phyloP scores from a whole-genome alignment of 2,888 invertebrate species.

The Orthonychiurus folsomi region DNA sequence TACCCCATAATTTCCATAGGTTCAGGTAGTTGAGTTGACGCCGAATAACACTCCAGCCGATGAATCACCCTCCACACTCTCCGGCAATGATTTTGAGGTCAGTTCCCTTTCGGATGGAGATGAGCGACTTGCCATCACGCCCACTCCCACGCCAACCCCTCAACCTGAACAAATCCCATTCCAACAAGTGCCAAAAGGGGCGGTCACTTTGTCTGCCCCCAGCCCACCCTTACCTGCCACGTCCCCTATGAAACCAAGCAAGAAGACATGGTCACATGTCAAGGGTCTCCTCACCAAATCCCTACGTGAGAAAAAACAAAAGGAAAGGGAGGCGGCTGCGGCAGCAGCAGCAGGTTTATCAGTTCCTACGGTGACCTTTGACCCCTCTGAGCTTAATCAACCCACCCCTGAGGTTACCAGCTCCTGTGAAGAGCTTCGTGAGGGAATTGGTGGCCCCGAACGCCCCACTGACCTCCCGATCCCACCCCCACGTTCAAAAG shows the following conservation, averaged over 20 bases:
- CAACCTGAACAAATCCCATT: not conserved
- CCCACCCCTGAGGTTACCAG: slow-evolving; percentile 8
- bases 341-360: not conserved
- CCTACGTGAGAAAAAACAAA: slow-evolving; percentile 14
- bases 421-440: slow-evolving; percentile 9
- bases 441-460: slow-evolving; percentile 1
- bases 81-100: slow-evolving; percentile 5
- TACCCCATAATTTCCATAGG: slow-evolving; percentile 3
- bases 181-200: not conserved
- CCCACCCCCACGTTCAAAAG: slow-evolving; percentile 29
- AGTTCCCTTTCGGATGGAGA: slow-evolving; percentile 11
- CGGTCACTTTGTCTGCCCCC: not conserved
- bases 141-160: no score
- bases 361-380: not conserved
- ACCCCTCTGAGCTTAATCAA: not conserved
- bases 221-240: slow-evolving; percentile 16
- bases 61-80: slow-evolving; percentile 1
- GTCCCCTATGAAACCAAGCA: slow-evolving; percentile 19
- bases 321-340: not conserved
- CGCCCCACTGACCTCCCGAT: slow-evolving; percentile 15
- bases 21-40: slow-evolving; percentile 16
- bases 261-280: slow-evolving; percentile 34
- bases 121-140: slow-evolving; percentile 7
- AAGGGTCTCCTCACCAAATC: slow-evolving; percentile 27
- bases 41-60: slow-evolving; percentile 29